Evolutionary conservation across 2,888 invertebrate genomes (phyloP).

Genomic region (Pandemis heparana): DNA sequence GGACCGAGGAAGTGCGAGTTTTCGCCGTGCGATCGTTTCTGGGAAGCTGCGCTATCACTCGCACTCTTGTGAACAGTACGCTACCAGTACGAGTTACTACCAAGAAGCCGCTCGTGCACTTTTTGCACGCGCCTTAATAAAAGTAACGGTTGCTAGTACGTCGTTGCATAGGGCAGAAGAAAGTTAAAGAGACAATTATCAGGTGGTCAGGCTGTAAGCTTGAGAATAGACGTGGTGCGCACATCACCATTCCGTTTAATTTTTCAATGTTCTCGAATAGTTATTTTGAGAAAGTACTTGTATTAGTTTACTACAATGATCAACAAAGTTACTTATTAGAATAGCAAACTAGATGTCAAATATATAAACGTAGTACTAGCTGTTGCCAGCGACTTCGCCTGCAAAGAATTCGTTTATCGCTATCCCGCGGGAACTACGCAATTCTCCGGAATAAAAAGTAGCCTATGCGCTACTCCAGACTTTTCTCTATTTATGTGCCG

Average conservation of each 20-base stretch:
- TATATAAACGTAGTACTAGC: no score
- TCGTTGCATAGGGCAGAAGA: conserved; percentile 23
- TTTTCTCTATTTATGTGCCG: no score
- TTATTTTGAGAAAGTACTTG: no score
- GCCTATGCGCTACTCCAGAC: no score
- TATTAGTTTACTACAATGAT: no score
- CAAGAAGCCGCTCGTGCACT: conserved; percentile 63
- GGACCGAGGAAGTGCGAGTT: conserved; percentile 59
- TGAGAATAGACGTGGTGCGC: not conserved
- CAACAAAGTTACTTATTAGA: no score
- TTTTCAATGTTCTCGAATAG: not conserved
- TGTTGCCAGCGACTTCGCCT: no score
- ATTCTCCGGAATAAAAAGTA: no score
- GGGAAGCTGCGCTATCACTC: conserved; percentile 65
- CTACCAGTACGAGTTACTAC: conserved; percentile 47
- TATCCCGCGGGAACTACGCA: no score
- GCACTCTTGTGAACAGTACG: conserved; percentile 32
- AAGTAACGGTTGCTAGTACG: conserved; percentile 37
- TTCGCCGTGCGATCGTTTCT: conserved; percentile 70
- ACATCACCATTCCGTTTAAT: not conserved
- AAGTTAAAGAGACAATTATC: conserved; percentile 29
- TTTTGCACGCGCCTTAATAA: conserved; percentile 52
- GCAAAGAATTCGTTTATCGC: no score
- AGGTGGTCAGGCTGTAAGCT: not conserved
- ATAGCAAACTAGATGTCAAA: no score